These are phyloP conservation scores for Charadrius vociferus DNA, from an alignment of 2,113 vertebrate species.

Conservation along the genomic window DNA sequence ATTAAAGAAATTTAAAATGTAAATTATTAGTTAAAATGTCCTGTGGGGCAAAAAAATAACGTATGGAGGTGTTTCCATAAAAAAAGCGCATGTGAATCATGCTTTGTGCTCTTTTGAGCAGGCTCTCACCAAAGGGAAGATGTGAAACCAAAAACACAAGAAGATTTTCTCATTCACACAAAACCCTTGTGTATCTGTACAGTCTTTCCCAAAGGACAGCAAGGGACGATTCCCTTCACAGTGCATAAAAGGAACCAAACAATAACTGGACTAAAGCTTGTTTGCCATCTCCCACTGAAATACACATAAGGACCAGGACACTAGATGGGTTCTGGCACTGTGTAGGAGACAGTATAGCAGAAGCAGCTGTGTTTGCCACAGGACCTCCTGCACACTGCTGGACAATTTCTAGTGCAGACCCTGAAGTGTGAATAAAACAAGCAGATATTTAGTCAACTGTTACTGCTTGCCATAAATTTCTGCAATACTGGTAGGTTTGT, in stretches of 20 bases:
- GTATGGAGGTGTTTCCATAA: background rate
- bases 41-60: background rate
- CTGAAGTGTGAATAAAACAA: background rate
- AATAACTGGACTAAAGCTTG: background rate
- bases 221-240: fast-evolving
- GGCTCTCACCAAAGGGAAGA: background rate
- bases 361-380: background rate
- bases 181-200: background rate
- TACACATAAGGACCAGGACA: background rate
- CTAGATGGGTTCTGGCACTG: background rate
- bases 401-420: background rate
- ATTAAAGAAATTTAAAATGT: background rate
- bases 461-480: background rate
- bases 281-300: background rate
- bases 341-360: fast-evolving
- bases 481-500: background rate
- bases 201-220: fast-evolving
- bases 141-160: background rate
- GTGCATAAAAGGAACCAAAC: background rate
- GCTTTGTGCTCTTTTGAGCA: background rate
- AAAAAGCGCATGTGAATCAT: background rate
- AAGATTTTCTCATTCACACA: background rate
- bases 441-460: background rate
- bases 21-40: background rate
- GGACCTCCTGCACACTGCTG: background rate